A percentile compares a stretch with the other conserved stretches of the same genome.
phyloP scores from a whole-genome alignment of 1,140 invertebrate genomes.

The Drosophila jambulina region DNA sequence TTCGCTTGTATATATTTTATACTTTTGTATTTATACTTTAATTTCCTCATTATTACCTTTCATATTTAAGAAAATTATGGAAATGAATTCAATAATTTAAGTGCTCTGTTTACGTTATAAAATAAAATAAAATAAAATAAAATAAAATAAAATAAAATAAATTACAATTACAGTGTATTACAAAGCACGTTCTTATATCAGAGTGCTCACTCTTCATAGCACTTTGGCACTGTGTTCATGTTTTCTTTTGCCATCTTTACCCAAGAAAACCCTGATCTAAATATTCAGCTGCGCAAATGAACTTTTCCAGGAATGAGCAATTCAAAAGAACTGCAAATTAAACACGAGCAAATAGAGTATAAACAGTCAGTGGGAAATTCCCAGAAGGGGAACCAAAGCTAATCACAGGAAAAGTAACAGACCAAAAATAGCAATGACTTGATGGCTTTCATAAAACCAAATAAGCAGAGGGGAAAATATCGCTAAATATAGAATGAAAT shows the following conservation, averaged over 20 bases:
- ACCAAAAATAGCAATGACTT: background rate
- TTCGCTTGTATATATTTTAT: background rate
- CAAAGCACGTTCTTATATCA: too few species aligned
- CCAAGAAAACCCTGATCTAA: conserved; percentile 1
- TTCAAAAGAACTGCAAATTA: conserved; percentile 5
- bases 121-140: background rate
- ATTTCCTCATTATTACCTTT: background rate
- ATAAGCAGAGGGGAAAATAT: background rate
- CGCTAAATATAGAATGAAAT: background rate
- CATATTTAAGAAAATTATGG: background rate
- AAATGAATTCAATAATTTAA: background rate
- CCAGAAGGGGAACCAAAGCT: background rate
- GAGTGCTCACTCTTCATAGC: background rate
- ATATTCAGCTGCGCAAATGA: background rate
- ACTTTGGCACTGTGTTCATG: background rate
- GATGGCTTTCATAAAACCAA: background rate
- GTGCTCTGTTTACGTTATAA: background rate
- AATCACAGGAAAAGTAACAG: background rate
- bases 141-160: background rate
- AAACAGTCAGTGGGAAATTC: background rate
- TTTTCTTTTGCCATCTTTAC: background rate
- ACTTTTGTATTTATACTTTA: background rate
- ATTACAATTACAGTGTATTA: background rate
- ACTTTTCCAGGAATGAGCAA: conserved; percentile 9
- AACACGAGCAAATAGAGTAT: conserved; percentile 1